These are phyloP conservation scores for Pelobates fuscus DNA, from an alignment of 2,113 vertebrate species.

Conservation along the genomic window DNA sequence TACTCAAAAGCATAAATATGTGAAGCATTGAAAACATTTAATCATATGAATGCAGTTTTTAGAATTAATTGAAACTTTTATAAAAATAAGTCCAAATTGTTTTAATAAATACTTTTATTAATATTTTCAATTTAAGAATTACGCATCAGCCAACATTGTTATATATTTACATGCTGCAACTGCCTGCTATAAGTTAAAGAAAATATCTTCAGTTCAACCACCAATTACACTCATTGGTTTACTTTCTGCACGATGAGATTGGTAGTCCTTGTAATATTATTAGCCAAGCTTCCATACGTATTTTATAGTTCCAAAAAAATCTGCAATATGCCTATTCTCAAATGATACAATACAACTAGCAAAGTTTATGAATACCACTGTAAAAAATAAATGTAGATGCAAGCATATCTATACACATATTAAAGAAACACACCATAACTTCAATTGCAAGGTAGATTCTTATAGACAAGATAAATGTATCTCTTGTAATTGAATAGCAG, in stretches of 20 bases:
- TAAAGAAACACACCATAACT: no score
- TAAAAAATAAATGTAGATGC: constrained; percentile 73
- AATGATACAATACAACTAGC: constrained; percentile 80
- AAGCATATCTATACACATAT: constrained; percentile 57
- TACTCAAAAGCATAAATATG: no score
- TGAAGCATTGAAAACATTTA: no score
- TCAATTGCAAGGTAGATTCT: no score
- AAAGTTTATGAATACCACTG: constrained; percentile 80
- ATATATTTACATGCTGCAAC: constrained; percentile 88
- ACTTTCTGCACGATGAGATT: constrained; percentile 74
- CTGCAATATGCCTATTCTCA: constrained; percentile 79
- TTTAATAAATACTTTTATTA: constrained; percentile 86
- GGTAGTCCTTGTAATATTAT: constrained; percentile 73
- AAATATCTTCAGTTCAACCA: constrained; percentile 85
- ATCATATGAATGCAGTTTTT: no score
- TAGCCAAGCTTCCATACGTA: constrained; percentile 73
- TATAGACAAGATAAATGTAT: no score
- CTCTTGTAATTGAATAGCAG: no score
- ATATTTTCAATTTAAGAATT: constrained; percentile 83
- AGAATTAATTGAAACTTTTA: no score
- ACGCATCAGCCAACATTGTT: constrained; percentile 85
- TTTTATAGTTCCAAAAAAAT: constrained; percentile 78
- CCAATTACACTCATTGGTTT: constrained; percentile 79
- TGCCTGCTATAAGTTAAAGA: constrained; percentile 83
- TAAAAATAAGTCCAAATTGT: no score